Evolutionary conservation across 2,797 vertebrate species (phyloP).

Genomic region (Acridotheres tristis): DNA sequence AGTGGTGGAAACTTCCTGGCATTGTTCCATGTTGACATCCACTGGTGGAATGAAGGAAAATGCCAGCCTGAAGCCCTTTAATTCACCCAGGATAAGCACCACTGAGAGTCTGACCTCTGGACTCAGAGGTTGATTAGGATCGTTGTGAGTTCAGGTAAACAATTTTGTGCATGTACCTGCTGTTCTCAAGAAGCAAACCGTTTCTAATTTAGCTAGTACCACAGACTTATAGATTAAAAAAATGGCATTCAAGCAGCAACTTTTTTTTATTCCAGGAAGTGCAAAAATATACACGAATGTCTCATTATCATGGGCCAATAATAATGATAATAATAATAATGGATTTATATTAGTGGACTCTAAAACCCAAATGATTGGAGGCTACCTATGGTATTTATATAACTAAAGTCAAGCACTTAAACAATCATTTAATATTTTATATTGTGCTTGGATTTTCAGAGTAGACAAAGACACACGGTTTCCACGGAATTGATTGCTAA

Average conservation of each 20-base stretch:
- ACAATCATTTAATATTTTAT: neutral
- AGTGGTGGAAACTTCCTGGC: neutral
- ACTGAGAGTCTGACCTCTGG: neutral
- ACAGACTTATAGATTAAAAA: neutral
- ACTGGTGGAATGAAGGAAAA: neutral
- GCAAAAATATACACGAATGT: neutral
- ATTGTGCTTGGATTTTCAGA: neutral
- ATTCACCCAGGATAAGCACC: neutral
- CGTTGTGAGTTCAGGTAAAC: neutral
- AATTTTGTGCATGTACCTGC: neutral
- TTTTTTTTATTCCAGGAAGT: neutral
- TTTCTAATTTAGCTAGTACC: neutral
- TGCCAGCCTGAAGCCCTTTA: neutral
- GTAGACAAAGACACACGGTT: neutral
- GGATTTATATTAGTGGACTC: neutral
- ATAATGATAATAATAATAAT: neutral
- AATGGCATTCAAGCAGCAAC: neutral
- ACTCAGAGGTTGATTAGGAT: neutral
- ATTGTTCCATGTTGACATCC: neutral
- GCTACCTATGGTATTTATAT: neutral
- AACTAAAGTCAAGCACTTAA: neutral
- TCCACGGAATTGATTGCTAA: neutral
- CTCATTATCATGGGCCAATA: neutral
- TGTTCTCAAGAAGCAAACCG: neutral
- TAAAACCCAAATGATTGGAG: neutral